Percentiles rank a stretch among this genome's conserved stretches.
These are phyloP conservation scores for Enteromius anoplus DNA, from an alignment of 2,797 vertebrate genomes.

Conservation along the genomic window DNA sequence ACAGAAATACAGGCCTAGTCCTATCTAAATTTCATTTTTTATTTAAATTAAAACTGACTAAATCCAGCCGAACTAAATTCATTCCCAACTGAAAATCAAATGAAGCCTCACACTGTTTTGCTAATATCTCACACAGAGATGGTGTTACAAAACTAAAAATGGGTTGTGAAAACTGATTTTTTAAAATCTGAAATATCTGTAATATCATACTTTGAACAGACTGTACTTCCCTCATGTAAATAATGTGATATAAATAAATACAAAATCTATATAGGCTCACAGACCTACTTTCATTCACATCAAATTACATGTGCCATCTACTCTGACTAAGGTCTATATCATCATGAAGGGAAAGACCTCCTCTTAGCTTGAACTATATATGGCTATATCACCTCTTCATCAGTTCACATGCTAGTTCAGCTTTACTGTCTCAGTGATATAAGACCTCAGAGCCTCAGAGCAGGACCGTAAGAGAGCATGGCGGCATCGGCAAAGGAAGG, in stretches of 20 bases:
- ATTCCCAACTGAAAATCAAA: too few relatives aligned
- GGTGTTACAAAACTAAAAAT: background rate
- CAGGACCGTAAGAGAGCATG: conserved; percentile 5
- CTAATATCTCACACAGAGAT: too few relatives aligned
- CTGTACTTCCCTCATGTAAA: background rate
- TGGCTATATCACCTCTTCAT: conserved; percentile 16
- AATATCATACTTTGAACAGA: background rate
- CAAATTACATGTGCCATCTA: conserved; percentile 17
- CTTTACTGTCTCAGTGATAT: conserved; percentile 43
- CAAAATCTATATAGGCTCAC: background rate
- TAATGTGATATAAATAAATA: background rate
- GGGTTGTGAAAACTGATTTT: background rate
- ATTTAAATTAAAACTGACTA: too few relatives aligned
- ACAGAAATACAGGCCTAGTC: background rate
- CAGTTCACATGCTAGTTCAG: conserved; percentile 30
- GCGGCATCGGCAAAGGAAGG: conserved; percentile 24
- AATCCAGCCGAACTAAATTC: too few relatives aligned
- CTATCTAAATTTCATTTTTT: background rate
- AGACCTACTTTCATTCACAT: conserved; percentile 12
- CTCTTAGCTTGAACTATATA: conserved; percentile 17
- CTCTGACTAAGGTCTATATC: conserved; percentile 8
- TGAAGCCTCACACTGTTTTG: too few relatives aligned
- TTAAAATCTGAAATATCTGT: background rate
- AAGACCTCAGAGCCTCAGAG: conserved; percentile 45
- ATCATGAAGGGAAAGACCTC: background rate